Evolutionary conservation across 53 echinoderm and acorn worm species (phyloP).

Genomic region (Patiria pectinifera): DNA sequence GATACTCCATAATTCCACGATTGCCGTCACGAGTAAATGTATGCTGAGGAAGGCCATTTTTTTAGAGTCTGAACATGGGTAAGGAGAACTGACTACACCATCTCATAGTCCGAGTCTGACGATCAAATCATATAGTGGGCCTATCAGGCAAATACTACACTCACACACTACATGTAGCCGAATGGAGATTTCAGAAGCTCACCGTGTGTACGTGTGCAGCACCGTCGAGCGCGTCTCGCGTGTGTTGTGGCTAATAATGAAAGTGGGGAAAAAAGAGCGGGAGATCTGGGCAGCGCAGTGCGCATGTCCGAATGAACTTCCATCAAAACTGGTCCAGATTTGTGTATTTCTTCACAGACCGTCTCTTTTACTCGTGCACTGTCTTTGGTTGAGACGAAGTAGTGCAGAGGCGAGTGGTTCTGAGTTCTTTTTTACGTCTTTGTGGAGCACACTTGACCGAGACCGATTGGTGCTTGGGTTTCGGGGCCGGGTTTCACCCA

Average conservation of each 20-base stretch:
- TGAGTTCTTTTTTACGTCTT: neutral
- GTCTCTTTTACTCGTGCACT: neutral
- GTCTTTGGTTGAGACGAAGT: neutral
- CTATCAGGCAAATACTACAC: neutral
- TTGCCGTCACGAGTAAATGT: slow-evolving; percentile 47
- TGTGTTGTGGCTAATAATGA: slow-evolving; percentile 4
- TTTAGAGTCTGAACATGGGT: neutral
- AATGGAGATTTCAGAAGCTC: neutral
- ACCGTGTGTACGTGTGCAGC: neutral
- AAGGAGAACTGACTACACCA: neutral
- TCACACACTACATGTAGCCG: neutral
- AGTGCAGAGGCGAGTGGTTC: slow-evolving; percentile 15
- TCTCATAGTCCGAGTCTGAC: slow-evolving; percentile 13
- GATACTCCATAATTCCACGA: slow-evolving; percentile 67
- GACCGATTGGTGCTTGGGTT: slow-evolving; percentile 46
- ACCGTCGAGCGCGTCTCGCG: neutral
- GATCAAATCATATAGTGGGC: slow-evolving; percentile 12
- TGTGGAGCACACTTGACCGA: slow-evolving; percentile 37
- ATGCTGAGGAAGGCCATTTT: neutral
- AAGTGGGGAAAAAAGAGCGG: neutral
- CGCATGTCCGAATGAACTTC: slow-evolving; percentile 51
- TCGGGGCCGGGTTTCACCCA: slow-evolving; percentile 36
- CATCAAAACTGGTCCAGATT: slow-evolving; percentile 16
- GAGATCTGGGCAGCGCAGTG: slow-evolving; percentile 16
- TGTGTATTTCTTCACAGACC: neutral